Evolutionary conservation across 2,797 vertebrate genomes (phyloP), one percentile per base, ranked within the genome.

Genomic region (Neosalanx taihuensis): DNA sequence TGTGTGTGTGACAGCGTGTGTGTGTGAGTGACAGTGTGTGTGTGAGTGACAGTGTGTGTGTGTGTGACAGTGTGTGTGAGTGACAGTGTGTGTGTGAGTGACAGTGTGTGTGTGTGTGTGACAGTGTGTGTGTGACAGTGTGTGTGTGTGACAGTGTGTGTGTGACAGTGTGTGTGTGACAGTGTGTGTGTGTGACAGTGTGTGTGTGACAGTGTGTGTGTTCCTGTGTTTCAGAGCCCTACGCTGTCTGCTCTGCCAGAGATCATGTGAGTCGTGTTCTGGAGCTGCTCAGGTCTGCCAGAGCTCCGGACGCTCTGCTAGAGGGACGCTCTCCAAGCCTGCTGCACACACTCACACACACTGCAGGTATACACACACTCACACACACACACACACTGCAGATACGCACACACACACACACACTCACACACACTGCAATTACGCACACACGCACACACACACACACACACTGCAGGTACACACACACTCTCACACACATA

Each of bases 281-380:
- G 57, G 93, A 95, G 72, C 79, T 95, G 75, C 82, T 95, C 78
- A 91, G 89, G 80, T 76, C 81, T 1, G 74, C 89, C 17, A 90
- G 92, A 68, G 89, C 91, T 12, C 91, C 92, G 60, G 94, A 95
- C 71, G 88, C 90, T 37, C 82, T 94, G 69, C 89, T 83, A 79
- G 93, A 94, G 61, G 93, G 93, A 75, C 86, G 87, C 29, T 95
- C 94, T 6, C 92, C 91, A 0, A 91, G 90, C 70, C 30, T 94
- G 35, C 86, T 95, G 78, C 90, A 89, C 72, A 87, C 81, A 4
- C 86, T 94, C 76, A 93, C 87, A 63, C 78, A 76, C 41, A 73
- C 73, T 72, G 17, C 83, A 80, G 93, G 93, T 93, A 83, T 53
- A 29, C 73, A 69, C 69, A 13, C 57, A 41, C 20, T 12, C 13